Base-by-base conservation (phyloP, 2,888 invertebrate genomes). In the Galeopsomyia nigrocyanea region DNA sequence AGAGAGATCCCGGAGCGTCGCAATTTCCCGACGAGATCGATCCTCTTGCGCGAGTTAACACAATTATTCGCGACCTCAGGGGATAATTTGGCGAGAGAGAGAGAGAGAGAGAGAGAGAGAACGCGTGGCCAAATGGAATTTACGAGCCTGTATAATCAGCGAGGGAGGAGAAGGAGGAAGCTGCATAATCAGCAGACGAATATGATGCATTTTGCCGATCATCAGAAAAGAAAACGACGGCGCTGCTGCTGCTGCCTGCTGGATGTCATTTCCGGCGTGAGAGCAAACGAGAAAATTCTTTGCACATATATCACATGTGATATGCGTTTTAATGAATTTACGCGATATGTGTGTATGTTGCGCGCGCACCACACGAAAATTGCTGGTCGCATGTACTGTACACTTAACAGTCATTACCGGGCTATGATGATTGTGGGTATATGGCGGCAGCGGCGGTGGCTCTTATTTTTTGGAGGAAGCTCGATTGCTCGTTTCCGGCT, bases 121-220 rank as follows among this genome's bases (percentile, higher is more conserved):
- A 21, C 65, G 47, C 14, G 63, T 26, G 53, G 49, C 56, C 53
- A 65, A 73, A 73, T 73, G 70, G 69, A 67, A 67, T 66, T 70
- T 67, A 66, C 66, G 70, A 53, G 77, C 75, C 76, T 70, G 77
- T 76, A 77, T 77, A 80, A 79, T 80, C 79, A 19, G 22, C 17
- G 19, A n/a, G 21, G 14, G 47, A 21, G 16, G 49, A 21, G 57
- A 58, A 64, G 47, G 60, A 39, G 55, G 61, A 62, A 62, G 60
- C 67, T 53, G 64, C 78, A 78, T 78, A 78, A 78, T 78, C 77
- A 78, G 77, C 75, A 75, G 76, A 67, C 77, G 73, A 77, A 78
- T 39, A 39, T 10, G 39, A 7, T 39, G 39, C 39, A 7, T 39
- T 39, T 39, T 7, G 13, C 7, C 13, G 10, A 39, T 7, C 7